These are phyloP conservation scores for Corella eumyota DNA, from an alignment of 23 tunicate species.

Conservation along the genomic window DNA sequence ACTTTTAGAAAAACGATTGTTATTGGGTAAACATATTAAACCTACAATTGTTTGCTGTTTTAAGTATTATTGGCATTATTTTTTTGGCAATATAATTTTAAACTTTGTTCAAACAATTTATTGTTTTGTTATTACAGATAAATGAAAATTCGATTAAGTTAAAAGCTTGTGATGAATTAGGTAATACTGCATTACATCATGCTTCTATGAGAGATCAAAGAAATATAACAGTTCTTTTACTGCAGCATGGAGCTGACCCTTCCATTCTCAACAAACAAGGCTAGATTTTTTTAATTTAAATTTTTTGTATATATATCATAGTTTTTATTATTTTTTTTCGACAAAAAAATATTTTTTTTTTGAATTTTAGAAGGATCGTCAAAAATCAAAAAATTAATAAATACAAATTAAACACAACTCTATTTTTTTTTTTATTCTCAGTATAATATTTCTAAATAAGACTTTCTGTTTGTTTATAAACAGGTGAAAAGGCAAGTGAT, in stretches of 20 bases:
- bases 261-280: conserved; percentile 59
- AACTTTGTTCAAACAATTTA: neutral
- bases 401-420: too few relatives aligned
- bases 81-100: too few relatives aligned
- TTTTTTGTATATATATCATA: neutral
- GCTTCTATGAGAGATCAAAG: conserved; percentile 74
- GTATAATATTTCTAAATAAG: too few relatives aligned
- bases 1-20: too few relatives aligned
- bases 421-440: too few relatives aligned
- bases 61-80: too few relatives aligned
- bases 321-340: neutral
- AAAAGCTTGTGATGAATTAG: conserved; percentile 36
- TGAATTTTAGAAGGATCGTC: neutral
- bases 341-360: too few relatives aligned
- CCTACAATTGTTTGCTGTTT: too few relatives aligned
- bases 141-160: conserved; percentile 15
- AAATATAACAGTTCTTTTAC: conserved; percentile 34
- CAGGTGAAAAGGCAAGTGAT: conserved; percentile 43
- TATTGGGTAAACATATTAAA: too few relatives aligned
- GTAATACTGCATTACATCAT: conserved; percentile 80
- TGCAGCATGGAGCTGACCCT: conserved; percentile 70
- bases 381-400: neutral
- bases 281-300: neutral
- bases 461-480: too few relatives aligned
- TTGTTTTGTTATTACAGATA: too few relatives aligned